A percentile compares a stretch with the other conserved stretches of the same genome.
These are phyloP conservation scores for Musca vetustissima DNA, from an alignment of 1,140 invertebrate genomes.

Conservation along the genomic window DNA sequence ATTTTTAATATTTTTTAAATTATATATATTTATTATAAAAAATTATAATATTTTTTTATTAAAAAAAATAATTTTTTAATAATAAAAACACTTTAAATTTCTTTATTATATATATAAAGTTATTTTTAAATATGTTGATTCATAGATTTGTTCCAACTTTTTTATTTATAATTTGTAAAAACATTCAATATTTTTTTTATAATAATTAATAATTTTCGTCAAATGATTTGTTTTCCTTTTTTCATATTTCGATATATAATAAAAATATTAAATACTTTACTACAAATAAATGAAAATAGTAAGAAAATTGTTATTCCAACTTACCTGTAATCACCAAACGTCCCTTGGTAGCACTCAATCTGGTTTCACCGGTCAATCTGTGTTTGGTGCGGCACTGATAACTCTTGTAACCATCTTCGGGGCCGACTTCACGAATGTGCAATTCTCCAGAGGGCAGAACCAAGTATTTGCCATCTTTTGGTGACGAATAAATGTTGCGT, in stretches of 20 bases:
- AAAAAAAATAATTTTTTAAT: no score
- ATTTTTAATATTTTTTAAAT: no score
- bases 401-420: constrained; percentile 90
- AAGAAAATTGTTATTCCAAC: constrained; percentile 49
- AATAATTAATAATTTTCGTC: background rate
- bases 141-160: no score
- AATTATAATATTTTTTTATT: no score
- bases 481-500: no score
- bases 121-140: no score
- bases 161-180: no score
- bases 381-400: constrained; percentile 94
- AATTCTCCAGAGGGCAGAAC: constrained; percentile 90
- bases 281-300: constrained; percentile 26
- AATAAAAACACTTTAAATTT: no score
- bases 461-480: constrained; percentile 87
- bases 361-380: constrained; percentile 88
- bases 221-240: background rate
- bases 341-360: constrained; percentile 90
- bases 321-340: constrained; percentile 94
- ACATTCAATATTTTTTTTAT: no score
- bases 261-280: background rate
- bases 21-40: no score
- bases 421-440: constrained; percentile 89
- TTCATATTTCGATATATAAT: constrained; percentile 13
- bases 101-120: no score